Evolutionary conservation across 2,888 invertebrate species (phyloP), one percentile per base, ranked within the genome.

Genomic region (Nomada ruficornis): DNA sequence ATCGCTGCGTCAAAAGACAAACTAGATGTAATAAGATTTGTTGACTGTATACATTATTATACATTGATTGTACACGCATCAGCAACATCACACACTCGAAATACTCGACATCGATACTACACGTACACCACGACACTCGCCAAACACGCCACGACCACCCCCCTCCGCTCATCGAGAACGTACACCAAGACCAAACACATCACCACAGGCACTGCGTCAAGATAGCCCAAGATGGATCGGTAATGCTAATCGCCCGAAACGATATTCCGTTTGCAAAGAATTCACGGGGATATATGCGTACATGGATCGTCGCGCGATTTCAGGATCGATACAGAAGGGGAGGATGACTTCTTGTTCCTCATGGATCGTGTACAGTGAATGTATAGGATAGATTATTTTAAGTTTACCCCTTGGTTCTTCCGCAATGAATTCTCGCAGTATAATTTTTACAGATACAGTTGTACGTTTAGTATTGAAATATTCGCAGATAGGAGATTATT

Each of bases 1-100:
- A 92, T 93, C 91, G 93, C 93, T 93, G 92, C 92, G 93, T 93
- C 92, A 92, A 92, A 93, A 92, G 91, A 93, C 93, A 92, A 93
- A 91, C 91, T 92, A 92, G 92, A 90, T 91, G 89, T 89, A 89
- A 91, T 91, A 92, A 93, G 91, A 91, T 93, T 93, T 93, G 92
- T 93, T 93, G 92, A 93, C 91, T 93, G 93, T 93, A 91, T 92
- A 93, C 91, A 92, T 89, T 88, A 90, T 89, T 89, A 88, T 87
- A 88, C 87, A 85, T 87, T 78, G 81, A 88, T 85, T 78, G 78
- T 79, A 88, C 81, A 80, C 75, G 81, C 77, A 81, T 84, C 83
- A 86, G 74, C 86, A 74, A 77, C 80, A 78, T 82, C 65, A 82
- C 74, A 64, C 77, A 63, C 29, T 5, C 65, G 20, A 44, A 44